A percentile compares a stretch with the other conserved stretches of the same genome.
phyloP scores from a whole-genome alignment of 2,113 vertebrate genomes.

The Neofelis nebulosa region DNA sequence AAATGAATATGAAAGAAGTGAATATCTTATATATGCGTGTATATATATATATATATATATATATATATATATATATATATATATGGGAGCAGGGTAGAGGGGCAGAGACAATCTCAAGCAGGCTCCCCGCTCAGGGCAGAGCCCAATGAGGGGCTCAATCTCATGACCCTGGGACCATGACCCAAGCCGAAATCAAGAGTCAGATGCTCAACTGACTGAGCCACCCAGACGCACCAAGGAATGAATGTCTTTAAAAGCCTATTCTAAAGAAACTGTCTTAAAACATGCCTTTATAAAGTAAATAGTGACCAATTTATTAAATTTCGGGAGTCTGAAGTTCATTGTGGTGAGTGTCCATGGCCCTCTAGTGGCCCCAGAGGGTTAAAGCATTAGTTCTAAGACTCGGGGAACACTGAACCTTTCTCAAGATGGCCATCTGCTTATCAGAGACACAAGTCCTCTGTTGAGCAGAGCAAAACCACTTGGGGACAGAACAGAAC shows the following conservation, averaged over 20 bases:
- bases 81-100: no score
- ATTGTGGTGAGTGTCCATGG: not conserved
- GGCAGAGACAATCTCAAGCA: no score
- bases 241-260: not conserved
- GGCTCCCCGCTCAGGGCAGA: no score
- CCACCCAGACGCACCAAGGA: no score
- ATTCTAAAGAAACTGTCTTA: not conserved
- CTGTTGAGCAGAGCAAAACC: rapidly evolving
- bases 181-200: no score
- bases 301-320: not conserved
- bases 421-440: no score
- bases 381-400: not conserved
- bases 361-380: constrained; percentile 21
- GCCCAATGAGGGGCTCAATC: no score
- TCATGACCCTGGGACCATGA: no score
- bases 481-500: not conserved
- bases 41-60: no score
- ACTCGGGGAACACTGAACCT: rapidly evolving
- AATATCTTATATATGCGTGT: no score
- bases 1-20: not conserved
- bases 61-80: no score
- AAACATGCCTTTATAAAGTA: not conserved
- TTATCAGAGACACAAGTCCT: not conserved
- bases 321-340: rapidly evolving
- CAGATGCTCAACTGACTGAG: no score